phyloP scores from a whole-genome alignment of 2,888 invertebrate species.

The Plagodis pulveraria region DNA sequence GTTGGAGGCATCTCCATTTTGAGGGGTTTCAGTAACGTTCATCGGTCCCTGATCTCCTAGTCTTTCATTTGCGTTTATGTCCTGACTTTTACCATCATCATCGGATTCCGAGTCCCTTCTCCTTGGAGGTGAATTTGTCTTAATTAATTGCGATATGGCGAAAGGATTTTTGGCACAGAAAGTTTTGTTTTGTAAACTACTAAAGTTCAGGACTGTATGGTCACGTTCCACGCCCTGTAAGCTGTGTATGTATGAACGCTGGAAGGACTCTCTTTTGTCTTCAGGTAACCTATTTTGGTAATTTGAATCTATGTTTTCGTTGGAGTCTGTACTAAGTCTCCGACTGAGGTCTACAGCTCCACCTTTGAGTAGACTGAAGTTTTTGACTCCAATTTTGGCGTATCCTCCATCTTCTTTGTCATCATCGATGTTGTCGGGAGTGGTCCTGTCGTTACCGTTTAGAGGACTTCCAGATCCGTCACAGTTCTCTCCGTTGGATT shows the following conservation, averaged over 20 bases:
- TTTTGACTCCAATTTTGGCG: slow-evolving; percentile 80
- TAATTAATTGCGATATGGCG: slow-evolving; percentile 83
- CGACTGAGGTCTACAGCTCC: slow-evolving; percentile 81
- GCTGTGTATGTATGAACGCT: slow-evolving; percentile 81
- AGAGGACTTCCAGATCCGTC: slow-evolving; percentile 63
- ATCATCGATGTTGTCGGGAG: slow-evolving; percentile 64
- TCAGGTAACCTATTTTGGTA: slow-evolving; percentile 77
- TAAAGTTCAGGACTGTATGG: slow-evolving; percentile 76
- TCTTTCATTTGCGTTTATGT: slow-evolving; percentile 79
- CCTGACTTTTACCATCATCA: slow-evolving; percentile 75
- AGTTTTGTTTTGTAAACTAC: slow-evolving; percentile 79
- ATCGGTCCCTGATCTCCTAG: slow-evolving; percentile 67
- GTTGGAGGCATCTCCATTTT: slow-evolving; percentile 73
- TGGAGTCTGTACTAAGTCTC: slow-evolving; percentile 80
- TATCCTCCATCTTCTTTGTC: slow-evolving; percentile 61
- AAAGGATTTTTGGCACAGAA: slow-evolving; percentile 85
- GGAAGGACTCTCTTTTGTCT: slow-evolving; percentile 78
- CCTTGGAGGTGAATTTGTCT: slow-evolving; percentile 81
- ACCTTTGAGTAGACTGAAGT: slow-evolving; percentile 77
- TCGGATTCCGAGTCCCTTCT: slow-evolving; percentile 82
- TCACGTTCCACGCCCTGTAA: slow-evolving; percentile 71
- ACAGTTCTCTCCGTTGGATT: slow-evolving; percentile 72
- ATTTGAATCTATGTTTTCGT: slow-evolving; percentile 80
- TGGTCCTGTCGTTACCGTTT: slow-evolving; percentile 73
- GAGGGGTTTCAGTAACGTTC: slow-evolving; percentile 61